Conservation (phyloP, 2,888 invertebrate genomes). For the Podabrus alpinus region DNA sequence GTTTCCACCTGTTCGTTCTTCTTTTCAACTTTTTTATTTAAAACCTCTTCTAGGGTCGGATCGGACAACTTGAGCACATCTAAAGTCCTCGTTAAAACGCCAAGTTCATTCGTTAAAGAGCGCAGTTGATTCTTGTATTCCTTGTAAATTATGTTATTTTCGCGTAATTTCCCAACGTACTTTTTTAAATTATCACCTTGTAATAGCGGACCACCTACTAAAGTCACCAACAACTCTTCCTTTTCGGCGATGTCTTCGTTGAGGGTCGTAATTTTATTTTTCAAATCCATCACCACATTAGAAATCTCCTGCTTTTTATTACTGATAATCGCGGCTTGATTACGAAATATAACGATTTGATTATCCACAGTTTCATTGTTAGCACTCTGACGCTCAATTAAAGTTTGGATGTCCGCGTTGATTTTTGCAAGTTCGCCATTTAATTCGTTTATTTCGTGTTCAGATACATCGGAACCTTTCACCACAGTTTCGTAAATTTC, state of each 20-base stretch:
- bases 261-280: constrained; percentile 63
- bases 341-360: constrained; percentile 81
- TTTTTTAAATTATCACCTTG: constrained; percentile 84
- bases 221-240: constrained; percentile 42
- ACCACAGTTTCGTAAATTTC: constrained; percentile 71
- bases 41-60: constrained; percentile 28
- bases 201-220: constrained; percentile 68
- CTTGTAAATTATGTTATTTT: constrained; percentile 81
- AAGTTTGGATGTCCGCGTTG: constrained; percentile 30
- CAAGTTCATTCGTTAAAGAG: constrained; percentile 65
- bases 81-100: constrained; percentile 74
- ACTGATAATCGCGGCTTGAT: constrained; percentile 80
- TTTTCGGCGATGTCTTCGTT: constrained; percentile 66
- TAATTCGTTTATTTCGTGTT: constrained; percentile 30
- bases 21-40: constrained; percentile 15
- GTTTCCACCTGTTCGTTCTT: constrained; percentile 59
- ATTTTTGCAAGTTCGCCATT: constrained; percentile 19
- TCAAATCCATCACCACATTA: constrained; percentile 69
- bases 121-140: constrained; percentile 74
- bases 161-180: constrained; percentile 79
- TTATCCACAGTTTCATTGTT: constrained; percentile 60
- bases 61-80: constrained; percentile 64
- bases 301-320: constrained; percentile 80
- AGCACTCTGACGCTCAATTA: constrained; percentile 35
- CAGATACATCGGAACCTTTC: constrained; percentile 61